Evolutionary conservation across 2,113 vertebrate species (phyloP).

Genomic region (Myocastor coypus): DNA sequence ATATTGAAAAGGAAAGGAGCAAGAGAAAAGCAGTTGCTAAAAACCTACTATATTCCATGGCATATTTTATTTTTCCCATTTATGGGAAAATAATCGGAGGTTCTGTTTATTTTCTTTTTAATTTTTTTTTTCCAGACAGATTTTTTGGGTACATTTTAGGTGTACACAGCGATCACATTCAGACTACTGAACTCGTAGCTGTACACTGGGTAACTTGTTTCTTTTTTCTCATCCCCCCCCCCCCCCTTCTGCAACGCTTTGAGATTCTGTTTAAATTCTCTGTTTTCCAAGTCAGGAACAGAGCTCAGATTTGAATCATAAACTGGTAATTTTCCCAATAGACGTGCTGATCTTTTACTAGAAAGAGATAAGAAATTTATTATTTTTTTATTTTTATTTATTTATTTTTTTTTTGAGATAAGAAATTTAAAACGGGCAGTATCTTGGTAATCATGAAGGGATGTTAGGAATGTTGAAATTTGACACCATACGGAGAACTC

Average conservation of each 20-base stretch:
- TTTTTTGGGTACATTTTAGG: not conserved
- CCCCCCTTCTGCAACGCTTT: not conserved
- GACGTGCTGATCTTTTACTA: not conserved
- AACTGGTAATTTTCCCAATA: not conserved
- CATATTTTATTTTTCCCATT: not conserved
- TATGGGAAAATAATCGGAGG: not conserved
- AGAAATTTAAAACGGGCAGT: not conserved
- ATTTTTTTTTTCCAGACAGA: not conserved
- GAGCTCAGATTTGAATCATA: not conserved
- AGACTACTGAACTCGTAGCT: not conserved
- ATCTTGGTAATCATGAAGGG: not conserved
- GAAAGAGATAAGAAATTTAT: not conserved
- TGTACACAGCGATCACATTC: not conserved
- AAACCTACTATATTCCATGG: not conserved
- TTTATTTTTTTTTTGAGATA: too few species aligned
- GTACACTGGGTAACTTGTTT: not conserved
- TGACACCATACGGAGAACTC: not conserved
- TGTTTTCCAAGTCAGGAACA: not conserved
- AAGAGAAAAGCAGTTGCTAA: not conserved
- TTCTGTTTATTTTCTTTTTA: not conserved
- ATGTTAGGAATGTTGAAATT: not conserved
- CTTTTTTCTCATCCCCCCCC: not conserved
- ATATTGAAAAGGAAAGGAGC: not conserved
- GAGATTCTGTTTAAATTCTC: not conserved
- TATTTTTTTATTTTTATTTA: too few species aligned